Evolutionary conservation across 1,140 invertebrate genomes (phyloP), one percentile per base, ranked within the genome.

Genomic region (Oreohelix idahoensis): DNA sequence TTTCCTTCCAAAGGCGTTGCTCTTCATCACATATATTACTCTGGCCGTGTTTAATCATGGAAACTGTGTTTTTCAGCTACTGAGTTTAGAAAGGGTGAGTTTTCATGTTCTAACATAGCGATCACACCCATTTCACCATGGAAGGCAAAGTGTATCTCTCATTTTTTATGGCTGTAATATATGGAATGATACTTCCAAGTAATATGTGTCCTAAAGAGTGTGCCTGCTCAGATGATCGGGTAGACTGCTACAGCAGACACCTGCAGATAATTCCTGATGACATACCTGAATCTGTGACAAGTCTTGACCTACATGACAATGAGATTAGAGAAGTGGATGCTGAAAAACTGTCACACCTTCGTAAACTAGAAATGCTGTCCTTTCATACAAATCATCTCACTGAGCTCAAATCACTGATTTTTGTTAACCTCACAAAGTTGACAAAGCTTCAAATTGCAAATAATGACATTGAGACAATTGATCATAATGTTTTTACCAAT

Each of bases 401-500:
- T 1, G 35, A 63, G 36, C 42, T 86, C 20, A 39, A 81, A 36
- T 36, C 83, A 1, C 69, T 39, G 26, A 81, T 84, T 17, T 88
- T 88, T 66, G 38, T 39, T 23, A 53, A 84, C 36, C 42, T 87
- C 20, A 73, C 74, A 32, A 63, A 36, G 11, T 75, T 88, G n/a
- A 73, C 66, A 36, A 79, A 58, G 49, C 42, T 87, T 23, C 53
- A 81, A 20, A 66, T 88, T 17, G 81, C 77, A n/a, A 42, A 69
- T 23, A 89, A 89, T 80, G n/a, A 26, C 0, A 70, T 89, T 11
- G 76, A 20, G 10, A 75, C 23, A 0, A 85, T 93, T 13, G 79
- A 85, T 8, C 81, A 90, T 32, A 88, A 86, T 13, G 87, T 89
- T 1, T 93, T 93, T 83, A 49, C n/a, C 8, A 83, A 84, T 13